Percentiles rank a stretch among this genome's conserved stretches.
Conservation (phyloP, 2,113 vertebrate genomes). For the Nothocercus julius region DNA sequence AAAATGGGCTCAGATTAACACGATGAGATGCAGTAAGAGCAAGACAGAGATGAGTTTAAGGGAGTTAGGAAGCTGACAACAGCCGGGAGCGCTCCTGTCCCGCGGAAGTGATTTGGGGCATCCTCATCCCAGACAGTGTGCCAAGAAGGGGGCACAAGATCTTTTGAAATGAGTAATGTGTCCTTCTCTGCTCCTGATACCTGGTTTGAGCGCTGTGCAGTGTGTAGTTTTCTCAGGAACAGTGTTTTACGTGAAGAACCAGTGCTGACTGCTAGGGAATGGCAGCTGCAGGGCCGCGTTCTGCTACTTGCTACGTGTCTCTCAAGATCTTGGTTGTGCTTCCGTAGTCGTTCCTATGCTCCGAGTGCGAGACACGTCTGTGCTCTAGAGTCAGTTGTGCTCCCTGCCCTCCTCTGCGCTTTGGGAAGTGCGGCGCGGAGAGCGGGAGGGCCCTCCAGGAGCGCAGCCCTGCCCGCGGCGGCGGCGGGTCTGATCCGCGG, state of each 20-base stretch:
- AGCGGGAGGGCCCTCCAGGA: not conserved
- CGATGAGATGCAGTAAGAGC: not conserved
- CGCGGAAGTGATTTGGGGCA: not conserved
- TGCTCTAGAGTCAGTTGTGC: not conserved
- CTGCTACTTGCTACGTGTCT: not conserved
- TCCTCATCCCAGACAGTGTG: not conserved
- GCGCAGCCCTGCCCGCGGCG: conserved; percentile 17
- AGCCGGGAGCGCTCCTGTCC: not conserved
- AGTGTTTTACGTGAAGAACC: not conserved
- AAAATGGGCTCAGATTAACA: not conserved
- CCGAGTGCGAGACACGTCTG: not conserved
- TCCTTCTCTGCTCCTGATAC: not conserved
- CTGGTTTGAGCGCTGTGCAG: not conserved
- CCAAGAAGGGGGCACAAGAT: not conserved
- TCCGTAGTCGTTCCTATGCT: not conserved
- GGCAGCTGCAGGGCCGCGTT: not conserved
- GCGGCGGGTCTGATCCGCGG: conserved; percentile 32
- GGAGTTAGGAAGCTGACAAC: not conserved
- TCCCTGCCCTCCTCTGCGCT: not conserved
- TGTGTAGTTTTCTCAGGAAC: not conserved
- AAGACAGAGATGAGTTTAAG: not conserved
- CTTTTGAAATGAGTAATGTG: not conserved
- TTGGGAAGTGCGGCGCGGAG: not conserved
- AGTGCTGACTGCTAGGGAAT: not conserved
- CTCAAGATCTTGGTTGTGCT: not conserved